Evolutionary conservation across 2,888 invertebrate genomes (phyloP), one percentile per base, ranked within the genome.

Genomic region (Clanis bilineata): DNA sequence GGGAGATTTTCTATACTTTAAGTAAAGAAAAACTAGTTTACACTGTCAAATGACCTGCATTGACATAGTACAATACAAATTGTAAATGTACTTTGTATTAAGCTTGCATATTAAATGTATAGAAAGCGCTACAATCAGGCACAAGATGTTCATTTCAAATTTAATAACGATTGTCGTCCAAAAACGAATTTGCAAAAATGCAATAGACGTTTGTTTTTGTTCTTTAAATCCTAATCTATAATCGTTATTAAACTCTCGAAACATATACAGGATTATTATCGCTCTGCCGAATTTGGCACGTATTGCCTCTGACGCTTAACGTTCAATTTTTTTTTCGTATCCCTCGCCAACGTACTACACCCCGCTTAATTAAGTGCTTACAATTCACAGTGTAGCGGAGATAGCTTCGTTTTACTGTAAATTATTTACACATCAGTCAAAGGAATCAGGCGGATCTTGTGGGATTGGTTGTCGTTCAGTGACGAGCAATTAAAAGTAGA

Each of bases 301-400:
- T 18, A 28, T 57, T 57, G 56, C 56, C 56, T 57, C 56, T 43
- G 56, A 28, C 25, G 56, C 56, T 57, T 43, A 56, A 43, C n/a
- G 22, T 39, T 23, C 9, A 57, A 15, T 41, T 43, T 56, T 57
- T 56, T 57, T 57, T 43, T 25, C 41, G 56, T 57, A 57, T 57
- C 56, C 56, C 56, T 39, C 56, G 28, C 43, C 39, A 25, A 25
- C 41, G 15, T 41, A n/a, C n/a, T 39, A 7, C 43, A 43, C 56
- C 56, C 55, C 56, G 56, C 56, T 28, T 43, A 57, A 43, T 43
- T 28, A 28, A 41, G 56, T 43, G 56, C 56, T 41, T 57, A 28
- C 39, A 43, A 57, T 57, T 57, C 43, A 57, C 56, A 57, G 57
- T 57, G 57, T 44, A 44, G 57, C 57, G 57, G 44, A 45, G 38